phyloP scores from a whole-genome alignment of 2,113 vertebrate genomes.

The Danionella cerebrum region DNA sequence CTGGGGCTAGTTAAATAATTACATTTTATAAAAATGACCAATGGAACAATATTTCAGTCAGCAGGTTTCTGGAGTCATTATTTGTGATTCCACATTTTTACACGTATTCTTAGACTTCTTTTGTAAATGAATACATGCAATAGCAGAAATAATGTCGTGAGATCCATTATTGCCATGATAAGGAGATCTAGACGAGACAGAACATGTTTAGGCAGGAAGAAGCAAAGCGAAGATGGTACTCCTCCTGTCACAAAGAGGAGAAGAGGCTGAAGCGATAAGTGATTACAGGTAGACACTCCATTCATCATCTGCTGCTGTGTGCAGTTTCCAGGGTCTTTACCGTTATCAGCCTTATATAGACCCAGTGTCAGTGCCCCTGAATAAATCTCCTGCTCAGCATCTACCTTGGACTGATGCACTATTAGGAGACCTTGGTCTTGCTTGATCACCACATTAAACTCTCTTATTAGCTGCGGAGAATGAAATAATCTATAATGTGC shows the following conservation, averaged over 20 bases:
- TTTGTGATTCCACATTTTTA: too few relatives aligned
- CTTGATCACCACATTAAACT: constrained; percentile 69
- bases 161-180: constrained; percentile 11
- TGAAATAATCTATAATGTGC: constrained; percentile 23
- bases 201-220: constrained; percentile 11
- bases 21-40: too few relatives aligned
- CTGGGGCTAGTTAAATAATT: too few relatives aligned
- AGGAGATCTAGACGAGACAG: background rate
- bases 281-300: constrained; percentile 75
- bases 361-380: constrained; percentile 77
- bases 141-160: constrained; percentile 16
- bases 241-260: constrained; percentile 29
- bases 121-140: constrained; percentile 20
- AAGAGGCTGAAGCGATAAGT: constrained; percentile 79
- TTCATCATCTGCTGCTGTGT: constrained; percentile 81
- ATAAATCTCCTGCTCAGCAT: constrained; percentile 90
- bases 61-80: too few relatives aligned
- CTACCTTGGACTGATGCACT: constrained; percentile 66
- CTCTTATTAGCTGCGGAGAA: constrained; percentile 46
- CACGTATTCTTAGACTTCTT: background rate
- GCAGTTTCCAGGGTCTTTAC: constrained; percentile 81
- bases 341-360: constrained; percentile 89
- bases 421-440: constrained; percentile 74
- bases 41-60: too few relatives aligned
- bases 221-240: constrained; percentile 17